A percentile compares a stretch with the other conserved stretches of the same genome.
Evolutionary conservation across 2,888 invertebrate species (phyloP).

Genomic region (Panopea generosa): DNA sequence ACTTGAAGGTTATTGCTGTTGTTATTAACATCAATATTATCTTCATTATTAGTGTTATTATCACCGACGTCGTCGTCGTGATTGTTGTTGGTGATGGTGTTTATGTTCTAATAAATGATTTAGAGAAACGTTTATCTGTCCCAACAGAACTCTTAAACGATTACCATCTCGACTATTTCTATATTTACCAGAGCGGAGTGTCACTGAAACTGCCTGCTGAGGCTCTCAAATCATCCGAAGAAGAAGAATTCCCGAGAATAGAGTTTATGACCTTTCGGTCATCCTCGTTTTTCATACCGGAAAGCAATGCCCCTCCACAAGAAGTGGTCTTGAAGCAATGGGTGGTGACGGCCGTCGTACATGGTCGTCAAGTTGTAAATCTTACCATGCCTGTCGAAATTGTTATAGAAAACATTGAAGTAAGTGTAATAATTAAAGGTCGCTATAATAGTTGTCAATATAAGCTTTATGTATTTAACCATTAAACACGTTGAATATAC

Average conservation of each 20-base stretch:
- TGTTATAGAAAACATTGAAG: constrained; percentile 71
- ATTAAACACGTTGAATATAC: too few species aligned
- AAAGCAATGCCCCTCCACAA: constrained; percentile 49
- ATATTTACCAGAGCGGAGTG: constrained; percentile 64
- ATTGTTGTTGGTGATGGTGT: too few species aligned
- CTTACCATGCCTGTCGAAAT: constrained; percentile 73
- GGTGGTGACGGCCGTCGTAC: constrained; percentile 75
- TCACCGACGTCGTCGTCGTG: too few species aligned
- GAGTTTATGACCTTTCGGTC: constrained; percentile 72
- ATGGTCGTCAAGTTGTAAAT: constrained; percentile 64
- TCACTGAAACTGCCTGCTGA: constrained; percentile 66
- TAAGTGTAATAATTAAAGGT: constrained; percentile 30
- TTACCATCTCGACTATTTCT: too few species aligned
- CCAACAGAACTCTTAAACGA: too few species aligned
- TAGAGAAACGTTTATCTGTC: too few species aligned
- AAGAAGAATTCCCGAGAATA: constrained; percentile 58
- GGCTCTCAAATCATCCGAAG: constrained; percentile 53
- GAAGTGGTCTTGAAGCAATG: constrained; percentile 67
- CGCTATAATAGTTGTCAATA: neutral
- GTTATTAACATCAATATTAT: too few species aligned
- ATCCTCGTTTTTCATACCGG: constrained; percentile 74
- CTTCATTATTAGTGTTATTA: too few species aligned
- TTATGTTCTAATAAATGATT: too few species aligned
- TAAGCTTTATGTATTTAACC: too few species aligned
- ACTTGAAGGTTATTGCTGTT: too few species aligned